phyloP scores from a whole-genome alignment of 1,140 invertebrate genomes.

The Bombyx mandarina region DNA sequence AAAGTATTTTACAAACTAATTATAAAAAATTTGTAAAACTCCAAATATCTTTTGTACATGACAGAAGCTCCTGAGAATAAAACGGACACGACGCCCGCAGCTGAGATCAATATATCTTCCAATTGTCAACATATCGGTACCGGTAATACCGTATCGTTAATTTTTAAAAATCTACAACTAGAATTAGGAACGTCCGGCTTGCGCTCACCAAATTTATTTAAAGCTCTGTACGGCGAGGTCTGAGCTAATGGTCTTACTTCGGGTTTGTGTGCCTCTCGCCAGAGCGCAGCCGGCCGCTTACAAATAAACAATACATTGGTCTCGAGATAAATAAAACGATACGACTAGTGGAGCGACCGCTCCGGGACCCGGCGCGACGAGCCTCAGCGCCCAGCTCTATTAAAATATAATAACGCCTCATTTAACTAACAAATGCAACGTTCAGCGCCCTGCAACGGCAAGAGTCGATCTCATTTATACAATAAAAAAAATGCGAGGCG shows the following conservation, averaged over 20 bases:
- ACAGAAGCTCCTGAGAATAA: constrained; percentile 51
- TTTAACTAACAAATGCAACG: constrained; percentile 56
- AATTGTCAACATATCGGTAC: constrained; percentile 50
- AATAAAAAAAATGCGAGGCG: constrained; percentile 11
- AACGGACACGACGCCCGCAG: constrained; percentile 44
- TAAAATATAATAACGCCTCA: constrained; percentile 20
- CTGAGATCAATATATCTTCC: constrained; percentile 65
- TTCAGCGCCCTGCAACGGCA: constrained; percentile 27
- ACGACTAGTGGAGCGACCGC: constrained; percentile 41
- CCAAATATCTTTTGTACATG: constrained; percentile 69
- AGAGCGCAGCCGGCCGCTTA: constrained; percentile 29
- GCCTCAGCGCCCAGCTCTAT: constrained; percentile 28
- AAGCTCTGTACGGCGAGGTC: constrained; percentile 46
- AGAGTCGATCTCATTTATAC: constrained; percentile 7
- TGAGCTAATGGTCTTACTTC: constrained; percentile 3
- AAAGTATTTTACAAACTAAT: constrained; percentile 67
- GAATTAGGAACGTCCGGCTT: constrained; percentile 40
- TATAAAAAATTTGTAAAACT: constrained; percentile 70
- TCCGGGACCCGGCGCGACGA: constrained; percentile 32
- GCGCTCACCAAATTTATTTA: constrained; percentile 30
- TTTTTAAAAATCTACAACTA: constrained; percentile 58
- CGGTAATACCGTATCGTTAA: constrained; percentile 46
- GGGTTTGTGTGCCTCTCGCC: constrained; percentile 20
- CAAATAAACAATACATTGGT: constrained; percentile 64
- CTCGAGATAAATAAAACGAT: constrained; percentile 65